Base-by-base conservation (phyloP, 2,113 vertebrate genomes). In the Mohoua ochrocephala region DNA sequence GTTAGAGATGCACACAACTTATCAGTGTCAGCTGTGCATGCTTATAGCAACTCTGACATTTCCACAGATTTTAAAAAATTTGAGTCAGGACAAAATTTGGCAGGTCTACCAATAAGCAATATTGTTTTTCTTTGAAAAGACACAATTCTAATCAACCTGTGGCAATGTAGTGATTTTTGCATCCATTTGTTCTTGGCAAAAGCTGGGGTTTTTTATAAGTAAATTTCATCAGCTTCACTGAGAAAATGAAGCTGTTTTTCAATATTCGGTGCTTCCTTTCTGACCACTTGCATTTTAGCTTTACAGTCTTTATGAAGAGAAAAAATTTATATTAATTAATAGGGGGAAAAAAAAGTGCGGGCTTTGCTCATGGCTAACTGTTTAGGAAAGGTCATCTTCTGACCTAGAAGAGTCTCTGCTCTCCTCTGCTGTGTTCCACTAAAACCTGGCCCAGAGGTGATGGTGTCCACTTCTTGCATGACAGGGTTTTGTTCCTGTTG, bases 61-160 rank as follows among this genome's bases (percentile, higher is more conserved):
- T 94, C 56, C 88, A 52, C 35, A 57, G 68, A 90, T 85, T 75
- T 92, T 67, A 80, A 95, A 95, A 96, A 88, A 96, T 91, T 80
- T 74, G 64, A 93, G 18, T n/a, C n/a, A 30, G 21, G 76, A 81
- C 27, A 78, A 93, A 86, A 88, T 71, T 30, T 94, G 92, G 76
- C 91, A 96, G 85, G 23, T 71, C 44, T 64, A 68, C 92, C 93
- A 93, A 96, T 94, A 91, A 95, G 64, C 68, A 89, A 84, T 90
- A 92, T 64, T 82, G 69, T 75, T 95, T 92, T 77, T 42, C 76
- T 75, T 84, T 84, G 64, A 92, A 89, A 93, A 89, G 41, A 16
- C 68, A 41, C 73, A 71, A 71, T 89, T 93, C 88, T 86, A 96
- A 96, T 92, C 95, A 94, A 86, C 79, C 56, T 60, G n/a, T 1